These are phyloP conservation scores for Trididemnum clinides DNA, from an alignment of 23 tunicate species.

Conservation along the genomic window DNA sequence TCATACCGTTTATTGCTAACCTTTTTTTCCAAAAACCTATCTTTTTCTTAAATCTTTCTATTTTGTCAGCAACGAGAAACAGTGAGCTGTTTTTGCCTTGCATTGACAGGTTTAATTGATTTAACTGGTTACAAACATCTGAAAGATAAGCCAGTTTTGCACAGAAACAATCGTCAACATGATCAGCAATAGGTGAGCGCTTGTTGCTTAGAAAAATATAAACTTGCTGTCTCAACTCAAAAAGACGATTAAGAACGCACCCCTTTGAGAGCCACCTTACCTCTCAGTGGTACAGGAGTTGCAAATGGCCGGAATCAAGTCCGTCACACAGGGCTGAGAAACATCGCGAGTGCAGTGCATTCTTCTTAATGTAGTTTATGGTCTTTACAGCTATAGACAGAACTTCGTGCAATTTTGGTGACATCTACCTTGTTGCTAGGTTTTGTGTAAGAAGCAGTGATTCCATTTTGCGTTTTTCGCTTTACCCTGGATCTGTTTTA, in stretches of 20 bases:
- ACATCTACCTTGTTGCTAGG: too few relatives aligned
- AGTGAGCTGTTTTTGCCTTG: too few relatives aligned
- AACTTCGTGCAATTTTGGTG: slow-evolving; percentile 59
- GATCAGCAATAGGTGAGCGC: slow-evolving; percentile 60
- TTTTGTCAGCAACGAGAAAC: too few relatives aligned
- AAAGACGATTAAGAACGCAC: slow-evolving; percentile 54
- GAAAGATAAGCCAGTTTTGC: slow-evolving; percentile 60
- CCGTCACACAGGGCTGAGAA: slow-evolving; percentile 48
- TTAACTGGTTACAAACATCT: slow-evolving; percentile 43
- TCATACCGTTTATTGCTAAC: too few relatives aligned
- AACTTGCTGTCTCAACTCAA: slow-evolving; percentile 57
- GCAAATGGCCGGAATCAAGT: slow-evolving; percentile 56
- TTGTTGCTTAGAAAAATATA: slow-evolving; percentile 43
- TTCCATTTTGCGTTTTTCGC: slow-evolving; percentile 41
- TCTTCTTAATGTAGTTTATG: slow-evolving; percentile 60
- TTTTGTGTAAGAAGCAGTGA: slow-evolving; percentile 55
- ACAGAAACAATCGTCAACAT: slow-evolving; percentile 46
- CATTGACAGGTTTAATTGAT: slow-evolving; percentile 60
- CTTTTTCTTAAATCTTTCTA: too few relatives aligned
- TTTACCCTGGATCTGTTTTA: neutral
- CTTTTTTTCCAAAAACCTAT: too few relatives aligned
- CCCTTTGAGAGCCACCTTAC: slow-evolving; percentile 61
- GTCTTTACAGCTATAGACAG: slow-evolving; percentile 56
- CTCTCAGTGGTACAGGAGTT: slow-evolving; percentile 57
- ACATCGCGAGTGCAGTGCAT: slow-evolving; percentile 59